Percentiles rank a stretch among this genome's conserved stretches.
Conservation (phyloP, 2,888 invertebrate species). For the Leptinotarsa juncta region DNA sequence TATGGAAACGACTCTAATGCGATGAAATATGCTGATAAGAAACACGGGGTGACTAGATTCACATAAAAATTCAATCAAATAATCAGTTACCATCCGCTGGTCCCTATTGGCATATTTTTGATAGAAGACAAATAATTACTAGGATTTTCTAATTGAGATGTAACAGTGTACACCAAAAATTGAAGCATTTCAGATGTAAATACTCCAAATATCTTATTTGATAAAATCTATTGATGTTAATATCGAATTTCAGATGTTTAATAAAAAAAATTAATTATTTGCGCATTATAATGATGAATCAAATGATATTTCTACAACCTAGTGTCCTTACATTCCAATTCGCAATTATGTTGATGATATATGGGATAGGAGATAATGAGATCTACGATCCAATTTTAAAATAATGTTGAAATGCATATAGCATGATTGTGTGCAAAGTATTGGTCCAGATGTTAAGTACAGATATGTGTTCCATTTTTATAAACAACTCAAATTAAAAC, state of each 20-base stretch:
- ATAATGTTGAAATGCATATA: neutral
- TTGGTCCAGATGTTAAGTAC: too few relatives aligned
- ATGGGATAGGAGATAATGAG: neutral
- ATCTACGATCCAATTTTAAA: neutral
- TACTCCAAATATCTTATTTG: neutral
- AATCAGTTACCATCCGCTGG: neutral
- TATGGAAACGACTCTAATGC: neutral
- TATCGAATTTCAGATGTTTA: constrained; percentile 17
- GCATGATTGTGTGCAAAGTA: too few relatives aligned
- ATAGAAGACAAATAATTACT: constrained; percentile 19
- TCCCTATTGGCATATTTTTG: constrained; percentile 19
- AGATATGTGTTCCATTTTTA: too few relatives aligned
- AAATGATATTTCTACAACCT: constrained; percentile 2
- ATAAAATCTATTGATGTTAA: constrained; percentile 21
- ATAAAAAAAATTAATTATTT: constrained; percentile 7
- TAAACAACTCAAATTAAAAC: too few relatives aligned
- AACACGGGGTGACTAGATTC: neutral
- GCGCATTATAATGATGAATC: constrained; percentile 8
- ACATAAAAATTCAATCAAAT: neutral
- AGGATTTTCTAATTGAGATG: constrained; percentile 13
- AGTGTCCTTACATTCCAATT: constrained; percentile 28
- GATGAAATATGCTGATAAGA: constrained; percentile 4
- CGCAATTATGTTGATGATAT: constrained; percentile 5
- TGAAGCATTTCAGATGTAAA: constrained; percentile 55
- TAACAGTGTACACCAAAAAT: constrained; percentile 31